Base-by-base conservation (phyloP, 1,140 invertebrate species). In the Ceratina calcarata region DNA sequence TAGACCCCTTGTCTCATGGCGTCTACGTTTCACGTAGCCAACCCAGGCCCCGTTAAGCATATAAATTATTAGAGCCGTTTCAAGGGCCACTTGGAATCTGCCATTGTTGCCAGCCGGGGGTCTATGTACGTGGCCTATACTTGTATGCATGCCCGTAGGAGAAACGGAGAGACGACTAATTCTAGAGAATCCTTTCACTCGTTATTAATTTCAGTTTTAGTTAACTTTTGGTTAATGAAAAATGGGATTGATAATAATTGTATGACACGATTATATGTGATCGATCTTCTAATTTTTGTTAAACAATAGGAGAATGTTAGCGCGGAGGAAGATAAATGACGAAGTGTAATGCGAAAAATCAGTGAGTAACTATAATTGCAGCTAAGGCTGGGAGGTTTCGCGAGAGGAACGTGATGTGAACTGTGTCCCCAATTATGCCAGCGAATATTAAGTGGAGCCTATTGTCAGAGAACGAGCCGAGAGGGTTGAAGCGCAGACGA, bases 1-100 rank as follows among this genome's bases (percentile, higher is more conserved):
- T 84, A 89, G 84, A 80, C 86, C 86, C 84, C 88, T 90, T 90
- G 88, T 90, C 88, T 90, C 83, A 81, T 83, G 87, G 88, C 87
- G 87, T 90, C 88, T 89, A 90, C 84, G 86, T 90, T 90, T 89
- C 89, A 90, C 87, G 88, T 89, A 89, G 83, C 86, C 84, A 90
- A 81, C 83, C 85, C 74, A 82, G 85, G 85, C 84, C 87, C 86
- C 88, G 89, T 90, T 90, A 89, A 90, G 89, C 89, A 89, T 90
- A 90, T 90, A 90, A 90, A 90, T 90, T 90, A 90, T 90, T 90
- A 90, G 89, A 90, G 87, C 88, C 82, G 86, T 81, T 85, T 90
- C 87, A 89, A 90, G 88, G 78, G 88, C 87, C 88, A 90, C 89
- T 90, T 79, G 80, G 62, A 90, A 83, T 89, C 83, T 82, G 83